A percentile compares a stretch with the other conserved stretches of the same genome.
phyloP scores from a whole-genome alignment of 2,797 vertebrate genomes.

The Spizella passerina region DNA sequence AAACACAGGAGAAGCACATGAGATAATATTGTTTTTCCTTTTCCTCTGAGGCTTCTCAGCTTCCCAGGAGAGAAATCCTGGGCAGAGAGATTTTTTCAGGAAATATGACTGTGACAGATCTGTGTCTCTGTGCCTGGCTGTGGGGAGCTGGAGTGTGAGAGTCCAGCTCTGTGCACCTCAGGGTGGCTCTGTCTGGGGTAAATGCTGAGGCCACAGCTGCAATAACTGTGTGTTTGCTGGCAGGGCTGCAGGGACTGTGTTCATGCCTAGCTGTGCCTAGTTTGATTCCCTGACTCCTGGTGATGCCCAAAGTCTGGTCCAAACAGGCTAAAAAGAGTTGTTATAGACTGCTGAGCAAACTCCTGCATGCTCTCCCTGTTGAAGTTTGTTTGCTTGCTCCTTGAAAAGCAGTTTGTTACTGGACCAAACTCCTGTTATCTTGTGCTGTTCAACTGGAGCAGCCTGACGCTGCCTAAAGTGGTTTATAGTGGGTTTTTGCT shows the following conservation, averaged over 20 bases:
- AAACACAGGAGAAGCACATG: no score
- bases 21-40: no score
- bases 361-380: not conserved
- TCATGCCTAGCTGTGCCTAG: not conserved
- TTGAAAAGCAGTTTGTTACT: not conserved
- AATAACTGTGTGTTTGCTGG: not conserved
- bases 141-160: not conserved
- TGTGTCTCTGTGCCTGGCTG: not conserved
- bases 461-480: not conserved
- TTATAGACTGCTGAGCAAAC: not conserved
- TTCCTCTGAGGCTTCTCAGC: no score
- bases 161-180: not conserved
- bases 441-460: not conserved
- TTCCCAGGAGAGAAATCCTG: no score
- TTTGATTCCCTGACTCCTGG: not conserved
- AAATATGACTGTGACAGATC: no score
- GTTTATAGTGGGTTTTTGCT: not conserved
- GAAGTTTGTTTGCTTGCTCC: not conserved
- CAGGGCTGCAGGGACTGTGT: not conserved
- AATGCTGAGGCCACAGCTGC: not conserved
- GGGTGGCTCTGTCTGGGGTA: not conserved
- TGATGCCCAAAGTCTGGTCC: not conserved
- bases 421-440: not conserved
- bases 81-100: no score
- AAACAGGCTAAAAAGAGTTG: not conserved